Base-by-base conservation (phyloP, 2,888 invertebrate genomes). In the Apeira syringaria region DNA sequence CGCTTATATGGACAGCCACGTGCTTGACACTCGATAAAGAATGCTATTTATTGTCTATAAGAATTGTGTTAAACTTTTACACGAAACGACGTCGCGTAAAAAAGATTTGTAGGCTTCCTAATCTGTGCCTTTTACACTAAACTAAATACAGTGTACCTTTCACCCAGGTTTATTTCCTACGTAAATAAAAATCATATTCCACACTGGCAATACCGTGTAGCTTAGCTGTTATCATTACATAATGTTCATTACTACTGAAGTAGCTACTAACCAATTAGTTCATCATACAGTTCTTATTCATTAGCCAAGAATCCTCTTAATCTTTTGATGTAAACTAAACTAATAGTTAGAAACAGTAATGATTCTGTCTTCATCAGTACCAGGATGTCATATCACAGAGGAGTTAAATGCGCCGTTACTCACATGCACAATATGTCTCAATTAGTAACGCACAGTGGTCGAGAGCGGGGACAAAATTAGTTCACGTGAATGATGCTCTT, bases 401-500 rank as follows among this genome's bases (percentile, higher is more conserved):
- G 63, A 64, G 62, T 55, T 59, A 61, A 78, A 79, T 74, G 77
- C 63, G 53, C 61, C 76, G 71, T 56, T 64, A 67, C 68, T 61
- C 53, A 52, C 59, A 57, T 47, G 45, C 59, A 57, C 68, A 69
- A 82, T 85, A 74, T 67, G 73, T 85, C 80, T 81, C 83, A 84
- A 85, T 86, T 85, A 84, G 83, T 68, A 61, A 67, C 72, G 75
- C 75, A 67, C 71, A 35, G 38, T 39, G 66, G 59, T 64, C 69
- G 66, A 74, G 67, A 59, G 55, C 38, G 63, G 70, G 69, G 67
- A 69, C 68, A 48, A 63, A 74, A 71, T 69, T 70, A 68, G 61
- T 62, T 54, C 48, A 57, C 44, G 39, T 35, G 39, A 40, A 36
- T 46, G 30, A 46, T 40, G 39, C 35, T 46, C 35, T 41, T 46